phyloP scores from a whole-genome alignment of 2,797 vertebrate genomes.

The Argentina silus region DNA sequence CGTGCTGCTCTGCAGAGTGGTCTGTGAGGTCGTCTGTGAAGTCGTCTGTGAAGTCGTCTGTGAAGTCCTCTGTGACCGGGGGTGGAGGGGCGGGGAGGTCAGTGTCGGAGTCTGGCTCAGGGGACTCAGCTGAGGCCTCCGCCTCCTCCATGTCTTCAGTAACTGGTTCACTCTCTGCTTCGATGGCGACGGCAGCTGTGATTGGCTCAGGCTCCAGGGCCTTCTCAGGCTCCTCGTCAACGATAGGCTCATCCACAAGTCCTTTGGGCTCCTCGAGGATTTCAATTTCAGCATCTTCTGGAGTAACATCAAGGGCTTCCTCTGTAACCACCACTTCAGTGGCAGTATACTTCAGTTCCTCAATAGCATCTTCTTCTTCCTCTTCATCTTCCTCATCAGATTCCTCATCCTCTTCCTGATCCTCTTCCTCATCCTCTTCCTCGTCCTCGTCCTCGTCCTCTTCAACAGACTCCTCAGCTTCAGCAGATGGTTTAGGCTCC shows the following conservation, averaged over 20 bases:
- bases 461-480: not conserved
- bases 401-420: constrained; percentile 2
- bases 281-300: constrained; percentile 4
- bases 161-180: not conserved
- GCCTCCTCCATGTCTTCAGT: constrained; percentile 10
- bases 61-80: constrained; percentile 14
- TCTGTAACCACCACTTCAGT: not conserved
- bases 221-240: not conserved
- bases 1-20: not conserved
- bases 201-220: not conserved
- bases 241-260: not conserved
- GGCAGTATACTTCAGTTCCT: not conserved
- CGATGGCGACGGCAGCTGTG: not conserved
- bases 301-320: not conserved
- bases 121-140: not conserved
- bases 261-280: constrained; percentile 11
- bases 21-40: constrained; percentile 9
- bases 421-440: not conserved
- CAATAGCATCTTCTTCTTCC: not conserved
- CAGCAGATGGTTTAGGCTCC: not conserved
- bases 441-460: not conserved
- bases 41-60: constrained; percentile 13
- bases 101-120: constrained; percentile 15
- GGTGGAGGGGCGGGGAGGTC: constrained; percentile 3
- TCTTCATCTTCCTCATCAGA: not conserved